Conservation (phyloP, 37 sponge, comb jelly and placozoan species). For the Geodia barretti region DNA sequence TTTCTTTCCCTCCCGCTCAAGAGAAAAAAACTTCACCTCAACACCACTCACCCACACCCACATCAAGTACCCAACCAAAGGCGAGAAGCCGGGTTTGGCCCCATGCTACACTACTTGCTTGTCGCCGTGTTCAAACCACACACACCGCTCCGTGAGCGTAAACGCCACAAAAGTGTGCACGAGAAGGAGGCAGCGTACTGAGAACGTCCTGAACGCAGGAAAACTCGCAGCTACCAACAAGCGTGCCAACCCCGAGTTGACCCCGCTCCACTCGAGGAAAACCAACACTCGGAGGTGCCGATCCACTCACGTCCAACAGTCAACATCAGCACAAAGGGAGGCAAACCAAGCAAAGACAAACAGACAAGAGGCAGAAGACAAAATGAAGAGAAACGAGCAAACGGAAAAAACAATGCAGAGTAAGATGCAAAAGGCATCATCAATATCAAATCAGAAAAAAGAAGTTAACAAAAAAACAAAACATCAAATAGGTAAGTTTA, state of each 20-base stretch:
- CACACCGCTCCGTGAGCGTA: constrained; percentile 93
- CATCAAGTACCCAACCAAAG: constrained; percentile 97
- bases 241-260: constrained; percentile 50
- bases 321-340: too few species aligned
- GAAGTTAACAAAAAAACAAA: too few species aligned
- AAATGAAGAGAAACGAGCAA: too few species aligned
- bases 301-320: too few species aligned
- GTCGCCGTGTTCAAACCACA: constrained; percentile 93
- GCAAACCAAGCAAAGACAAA: too few species aligned
- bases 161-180: constrained; percentile 94
- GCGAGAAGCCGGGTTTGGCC: constrained; percentile 99
- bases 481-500: too few species aligned
- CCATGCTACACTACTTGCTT: too few species aligned
- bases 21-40: too few species aligned
- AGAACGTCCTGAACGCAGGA: constrained; percentile 30
- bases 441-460: too few species aligned
- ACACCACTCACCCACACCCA: constrained; percentile 98
- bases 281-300: background rate
- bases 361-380: too few species aligned
- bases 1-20: constrained; percentile 92
- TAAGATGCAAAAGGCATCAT: too few species aligned
- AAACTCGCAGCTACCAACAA: constrained; percentile 4
- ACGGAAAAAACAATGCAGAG: too few species aligned
- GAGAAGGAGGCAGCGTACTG: constrained; percentile 78
- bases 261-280: constrained; percentile 24